Conservation (phyloP, 2,113 vertebrate species). For the Tragelaphus scriptus region DNA sequence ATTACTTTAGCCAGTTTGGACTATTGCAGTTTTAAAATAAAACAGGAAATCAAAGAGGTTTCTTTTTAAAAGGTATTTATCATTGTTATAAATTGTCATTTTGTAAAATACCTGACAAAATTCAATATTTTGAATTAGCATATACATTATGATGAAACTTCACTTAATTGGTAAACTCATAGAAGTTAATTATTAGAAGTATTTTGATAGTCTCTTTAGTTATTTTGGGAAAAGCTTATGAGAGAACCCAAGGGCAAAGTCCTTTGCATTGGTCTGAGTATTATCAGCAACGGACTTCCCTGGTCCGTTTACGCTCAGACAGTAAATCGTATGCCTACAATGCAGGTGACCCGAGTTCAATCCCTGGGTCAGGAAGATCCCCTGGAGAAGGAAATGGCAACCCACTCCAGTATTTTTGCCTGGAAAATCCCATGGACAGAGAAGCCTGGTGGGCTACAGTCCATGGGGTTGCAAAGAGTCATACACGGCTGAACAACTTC, state of each 20-base stretch:
- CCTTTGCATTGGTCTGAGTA: not conserved
- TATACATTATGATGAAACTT: not conserved
- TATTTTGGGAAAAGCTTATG: not conserved
- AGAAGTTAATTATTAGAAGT: not conserved
- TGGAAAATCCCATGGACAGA: not conserved
- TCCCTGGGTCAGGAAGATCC: not conserved
- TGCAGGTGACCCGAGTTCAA: not conserved
- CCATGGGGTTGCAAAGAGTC: not conserved
- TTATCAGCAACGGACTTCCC: not conserved
- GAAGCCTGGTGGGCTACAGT: not conserved
- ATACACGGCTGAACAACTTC: accelerated
- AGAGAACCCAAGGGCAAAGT: not conserved
- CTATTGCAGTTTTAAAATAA: slow-evolving; percentile 2
- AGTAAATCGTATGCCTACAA: not conserved
- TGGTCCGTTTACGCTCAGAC: not conserved
- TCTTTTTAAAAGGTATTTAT: not conserved
- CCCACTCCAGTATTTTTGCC: not conserved
- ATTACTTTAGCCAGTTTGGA: not conserved
- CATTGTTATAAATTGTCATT: not conserved
- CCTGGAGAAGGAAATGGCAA: not conserved
- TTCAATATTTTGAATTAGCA: not conserved
- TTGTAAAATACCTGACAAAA: slow-evolving; percentile 1
- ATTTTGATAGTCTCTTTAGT: not conserved
- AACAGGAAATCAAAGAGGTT: not conserved
- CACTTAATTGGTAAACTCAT: not conserved